A percentile compares a stretch with the other conserved stretches of the same genome.
Conservation (phyloP, 2,888 invertebrate genomes). For the Agonopterix subpropinquella region DNA sequence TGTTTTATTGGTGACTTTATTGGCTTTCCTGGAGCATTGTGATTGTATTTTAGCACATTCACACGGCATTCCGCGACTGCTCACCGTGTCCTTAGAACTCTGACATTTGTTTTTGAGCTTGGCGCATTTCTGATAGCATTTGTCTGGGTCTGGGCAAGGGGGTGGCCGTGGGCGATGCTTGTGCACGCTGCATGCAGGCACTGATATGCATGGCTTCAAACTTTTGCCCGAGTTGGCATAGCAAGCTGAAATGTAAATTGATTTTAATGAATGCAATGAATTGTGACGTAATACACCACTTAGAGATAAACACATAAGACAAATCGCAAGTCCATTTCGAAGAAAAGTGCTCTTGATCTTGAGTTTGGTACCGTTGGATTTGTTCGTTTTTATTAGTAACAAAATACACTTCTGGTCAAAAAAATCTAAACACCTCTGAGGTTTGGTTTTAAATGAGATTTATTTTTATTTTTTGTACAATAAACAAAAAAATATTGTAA, state of each 20-base stretch:
- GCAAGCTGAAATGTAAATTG: neutral
- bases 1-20: conserved; percentile 25
- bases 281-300: no score
- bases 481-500: no score
- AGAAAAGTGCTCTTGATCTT: no score
- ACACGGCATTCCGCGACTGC: conserved; percentile 39
- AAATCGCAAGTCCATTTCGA: no score
- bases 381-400: no score
- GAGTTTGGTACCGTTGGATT: no score
- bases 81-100: conserved; percentile 47
- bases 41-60: conserved; percentile 42
- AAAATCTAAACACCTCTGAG: no score
- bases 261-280: neutral
- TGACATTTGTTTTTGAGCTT: conserved; percentile 45
- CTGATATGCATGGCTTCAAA: conserved; percentile 54
- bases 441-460: no score
- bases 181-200: conserved; percentile 52
- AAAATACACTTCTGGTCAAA: no score
- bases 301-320: no score
- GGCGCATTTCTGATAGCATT: conserved; percentile 49
- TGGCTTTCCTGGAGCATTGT: conserved; percentile 30
- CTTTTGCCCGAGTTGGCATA: conserved; percentile 6
- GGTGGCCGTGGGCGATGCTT: conserved; percentile 50
- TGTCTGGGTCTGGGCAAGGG: conserved; percentile 53
- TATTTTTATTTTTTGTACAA: no score